Evolutionary conservation across 2,797 vertebrate species (phyloP), one percentile per base, ranked within the genome.

Genomic region (Sebastes baramenuke): DNA sequence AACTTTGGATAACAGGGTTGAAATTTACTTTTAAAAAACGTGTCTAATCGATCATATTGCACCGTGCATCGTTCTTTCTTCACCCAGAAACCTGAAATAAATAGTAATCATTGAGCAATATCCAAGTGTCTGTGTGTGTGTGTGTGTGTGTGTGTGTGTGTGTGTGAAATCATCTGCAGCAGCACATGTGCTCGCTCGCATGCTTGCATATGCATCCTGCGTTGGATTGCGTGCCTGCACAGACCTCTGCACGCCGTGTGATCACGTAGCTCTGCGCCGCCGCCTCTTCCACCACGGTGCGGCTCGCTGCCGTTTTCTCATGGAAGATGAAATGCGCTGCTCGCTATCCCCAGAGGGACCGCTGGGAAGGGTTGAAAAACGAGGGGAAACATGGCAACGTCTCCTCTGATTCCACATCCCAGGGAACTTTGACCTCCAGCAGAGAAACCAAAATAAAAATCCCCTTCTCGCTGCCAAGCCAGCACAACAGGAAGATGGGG

Each of bases 371-470:
- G 71, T 75, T 67, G 80, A 80, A 70, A 85, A 87, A 83, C 9
- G 62, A 79, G 71, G 82, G 88, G 75, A 77, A 85, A 86, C 87
- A 92, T 93, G 87, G 90, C 90, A 88, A 86, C 87, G 72, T 90
- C 85, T 91, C 83, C 89, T 94, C 90, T 86, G 91, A 88, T 92
- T 93, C 90, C 86, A 90, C 89, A 92, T 91, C 92, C 90, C 86
- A 77, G 64, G 82, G 88, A 94, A 93, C 91, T 85, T 78, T 93
- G 90, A 93, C 92, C 93, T 93, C 89, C 87, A 91, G 88, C 90
- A 91, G 89, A 92, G 89, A 92, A 91, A 92, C 88, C 89, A 91
- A 91, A 91, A 92, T 87, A 93, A 92, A 94, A 93, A 92, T 89
- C 84, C 91, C 87, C 86, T 83, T 82, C 75, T 86, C 12, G 67